These are phyloP conservation scores for Leptopilina myrica DNA, from an alignment of 2,888 invertebrate species.

Conservation along the genomic window DNA sequence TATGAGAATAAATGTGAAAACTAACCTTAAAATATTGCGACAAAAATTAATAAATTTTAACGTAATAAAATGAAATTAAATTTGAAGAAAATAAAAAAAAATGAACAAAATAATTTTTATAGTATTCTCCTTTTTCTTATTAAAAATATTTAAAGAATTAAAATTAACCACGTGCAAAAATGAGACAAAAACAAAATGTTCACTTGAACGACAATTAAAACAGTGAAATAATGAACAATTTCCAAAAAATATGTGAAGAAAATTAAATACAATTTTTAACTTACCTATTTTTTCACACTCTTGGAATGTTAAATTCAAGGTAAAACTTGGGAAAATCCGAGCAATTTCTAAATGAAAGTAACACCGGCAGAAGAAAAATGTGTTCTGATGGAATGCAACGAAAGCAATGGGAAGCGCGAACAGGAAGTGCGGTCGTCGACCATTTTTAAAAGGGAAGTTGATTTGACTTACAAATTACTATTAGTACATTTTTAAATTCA, in stretches of 20 bases:
- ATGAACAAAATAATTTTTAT: background rate
- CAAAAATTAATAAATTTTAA: background rate
- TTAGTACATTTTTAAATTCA: too few species aligned
- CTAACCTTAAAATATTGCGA: background rate
- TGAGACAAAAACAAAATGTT: too few species aligned
- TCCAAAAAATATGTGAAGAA: background rate
- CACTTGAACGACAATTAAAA: too few species aligned
- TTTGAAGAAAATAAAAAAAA: background rate
- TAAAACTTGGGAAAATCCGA: background rate
- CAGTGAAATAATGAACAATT: background rate
- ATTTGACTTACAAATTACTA: background rate
- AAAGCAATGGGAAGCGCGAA: conserved; percentile 1
- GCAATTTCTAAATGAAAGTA: background rate
- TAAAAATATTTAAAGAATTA: background rate
- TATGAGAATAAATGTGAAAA: background rate
- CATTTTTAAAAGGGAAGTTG: background rate
- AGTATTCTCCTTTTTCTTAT: background rate
- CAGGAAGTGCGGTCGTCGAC: background rate
- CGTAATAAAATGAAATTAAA: background rate
- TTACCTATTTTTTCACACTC: conserved; percentile 8
- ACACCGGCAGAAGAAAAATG: conserved; percentile 14
- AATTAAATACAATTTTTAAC: background rate
- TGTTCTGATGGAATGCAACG: conserved; percentile 3
- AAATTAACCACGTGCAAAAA: conserved; percentile 12
- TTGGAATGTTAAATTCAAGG: background rate